Percentiles rank a stretch among this genome's conserved stretches.
Evolutionary conservation across 2,797 vertebrate species (phyloP).

Genomic region (Platyrinchus mystaceus): DNA sequence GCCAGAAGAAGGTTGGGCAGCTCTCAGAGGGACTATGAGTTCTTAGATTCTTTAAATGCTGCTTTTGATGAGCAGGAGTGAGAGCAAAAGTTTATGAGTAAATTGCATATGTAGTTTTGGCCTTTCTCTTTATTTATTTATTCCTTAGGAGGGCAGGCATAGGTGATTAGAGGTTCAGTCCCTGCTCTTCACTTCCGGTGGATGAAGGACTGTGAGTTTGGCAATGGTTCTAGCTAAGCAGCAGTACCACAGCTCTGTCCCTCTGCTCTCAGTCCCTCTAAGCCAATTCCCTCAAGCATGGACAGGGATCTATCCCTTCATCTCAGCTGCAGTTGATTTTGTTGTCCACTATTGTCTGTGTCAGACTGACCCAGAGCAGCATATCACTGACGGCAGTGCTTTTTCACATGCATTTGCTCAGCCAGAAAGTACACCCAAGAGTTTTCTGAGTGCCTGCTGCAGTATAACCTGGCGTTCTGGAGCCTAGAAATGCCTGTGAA

Average conservation of each 20-base stretch:
- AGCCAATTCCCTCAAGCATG: neutral
- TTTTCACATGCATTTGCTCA: conserved; percentile 24
- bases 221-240: neutral
- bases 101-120: neutral
- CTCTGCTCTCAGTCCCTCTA: neutral
- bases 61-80: neutral
- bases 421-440: conserved; percentile 22
- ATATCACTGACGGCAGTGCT: neutral
- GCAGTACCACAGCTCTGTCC: neutral
- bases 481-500: conserved; percentile 61
- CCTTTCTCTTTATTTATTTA: neutral
- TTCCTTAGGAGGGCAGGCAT: neutral
- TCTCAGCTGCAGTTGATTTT: conserved; percentile 4
- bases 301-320: neutral
- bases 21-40: neutral
- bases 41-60: neutral
- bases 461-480: conserved; percentile 7
- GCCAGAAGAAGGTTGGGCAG: neutral
- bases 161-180: neutral
- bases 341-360: neutral
- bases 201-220: neutral
- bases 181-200: neutral
- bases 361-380: neutral
- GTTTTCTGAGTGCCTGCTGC: conserved; percentile 43
- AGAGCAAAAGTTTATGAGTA: neutral